Evolutionary conservation across 2,888 invertebrate genomes (phyloP), one percentile per base, ranked within the genome.

Genomic region (Gisinianus flammeolus): DNA sequence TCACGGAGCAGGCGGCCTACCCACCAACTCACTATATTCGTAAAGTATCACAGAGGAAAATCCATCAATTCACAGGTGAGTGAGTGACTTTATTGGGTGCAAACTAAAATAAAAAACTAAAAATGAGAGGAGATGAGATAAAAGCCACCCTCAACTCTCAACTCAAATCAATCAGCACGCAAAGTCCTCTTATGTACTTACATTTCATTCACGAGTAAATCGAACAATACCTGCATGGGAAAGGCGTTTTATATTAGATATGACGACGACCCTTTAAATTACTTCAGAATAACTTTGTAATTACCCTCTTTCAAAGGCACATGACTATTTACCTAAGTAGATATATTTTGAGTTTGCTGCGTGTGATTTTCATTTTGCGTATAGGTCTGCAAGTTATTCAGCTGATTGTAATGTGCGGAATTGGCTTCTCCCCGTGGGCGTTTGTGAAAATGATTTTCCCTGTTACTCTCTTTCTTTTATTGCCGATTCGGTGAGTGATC

Each of bases 381-480:
- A 19, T 54, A 54, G 54, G 54, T 16, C 16, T 54, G 73, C 88
- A 89, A 85, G 86, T 88, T 58, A 77, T 88, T 56, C 88, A 88
- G 83, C 84, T 89, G 80, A 82, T 85, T 22, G 85, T 87, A 26
- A 86, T 88, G 85, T 87, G 88, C 79, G 85, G 86, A 67, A 86
- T 88, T 79, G 88, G 88, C 58, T 89, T 89, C 79, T 86, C 87
- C 35, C 88, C 88, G 4, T 87, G 86, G 86, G 87, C 88, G n/a
- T 88, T 88, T 87, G 87, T 90, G 85, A 90, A 91, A 86, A 90
- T 90, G 89, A 88, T 90, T 82, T 91, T 91, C 86, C 90, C 90
- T 10, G 87, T 91, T 64, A 85, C 87, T 69, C 86, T 88, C 80
- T 85, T 87, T 30, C 85, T 87, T 44, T 85, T 88, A 67, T 85